A percentile compares a stretch with the other conserved stretches of the same genome.
phyloP scores from a whole-genome alignment of 2,888 invertebrate species.

The Gerris lacustris region DNA sequence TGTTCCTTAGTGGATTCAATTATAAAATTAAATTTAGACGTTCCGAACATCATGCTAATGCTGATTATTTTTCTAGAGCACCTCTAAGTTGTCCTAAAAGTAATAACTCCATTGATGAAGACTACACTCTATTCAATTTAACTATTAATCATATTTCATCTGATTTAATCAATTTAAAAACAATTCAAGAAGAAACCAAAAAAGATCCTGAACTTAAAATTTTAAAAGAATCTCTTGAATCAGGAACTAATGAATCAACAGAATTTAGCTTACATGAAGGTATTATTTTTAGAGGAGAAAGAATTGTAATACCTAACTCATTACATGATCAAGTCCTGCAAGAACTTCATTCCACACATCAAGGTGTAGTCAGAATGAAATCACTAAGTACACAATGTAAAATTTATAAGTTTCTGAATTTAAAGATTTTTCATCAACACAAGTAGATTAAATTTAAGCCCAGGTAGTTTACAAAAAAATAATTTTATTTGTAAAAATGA shows the following conservation, averaged over 20 bases:
- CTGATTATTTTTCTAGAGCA: slow-evolving; percentile 15
- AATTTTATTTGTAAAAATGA: no score
- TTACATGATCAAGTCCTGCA: slow-evolving; percentile 24
- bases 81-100: background rate
- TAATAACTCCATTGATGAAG: background rate
- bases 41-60: slow-evolving; percentile 13
- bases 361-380: slow-evolving; percentile 31
- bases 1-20: slow-evolving; percentile 13
- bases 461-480: no score
- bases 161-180: slow-evolving; percentile 4
- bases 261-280: slow-evolving; percentile 9
- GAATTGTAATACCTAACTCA: slow-evolving; percentile 23
- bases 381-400: no score
- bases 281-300: slow-evolving; percentile 18
- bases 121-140: background rate
- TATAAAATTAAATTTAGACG: slow-evolving; percentile 10
- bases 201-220: slow-evolving; percentile 16
- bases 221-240: background rate
- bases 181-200: slow-evolving; percentile 12
- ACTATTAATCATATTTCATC: slow-evolving; percentile 5
- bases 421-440: no score
- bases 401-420: no score
- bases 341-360: slow-evolving; percentile 30
- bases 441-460: no score
- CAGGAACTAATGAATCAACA: background rate